Evolutionary conservation across 1,140 invertebrate species (phyloP).

Genomic region (Lucilia cuprina): DNA sequence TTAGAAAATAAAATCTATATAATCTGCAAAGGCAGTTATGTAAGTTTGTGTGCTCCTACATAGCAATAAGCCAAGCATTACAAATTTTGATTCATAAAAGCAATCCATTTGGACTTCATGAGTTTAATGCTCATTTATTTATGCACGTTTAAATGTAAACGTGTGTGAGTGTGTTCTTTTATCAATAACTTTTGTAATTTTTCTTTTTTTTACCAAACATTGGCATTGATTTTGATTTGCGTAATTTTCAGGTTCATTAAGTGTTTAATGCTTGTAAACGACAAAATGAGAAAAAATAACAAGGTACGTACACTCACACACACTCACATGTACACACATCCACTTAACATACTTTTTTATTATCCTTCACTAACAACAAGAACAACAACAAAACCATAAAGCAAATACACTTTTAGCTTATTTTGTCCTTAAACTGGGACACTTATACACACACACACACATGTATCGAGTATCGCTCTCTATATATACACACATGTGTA

Average conservation of each 20-base stretch:
- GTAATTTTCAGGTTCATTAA: conserved; percentile 62
- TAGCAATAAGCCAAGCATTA: too few species aligned
- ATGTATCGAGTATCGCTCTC: background rate
- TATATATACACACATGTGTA: background rate
- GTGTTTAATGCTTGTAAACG: conserved; percentile 61
- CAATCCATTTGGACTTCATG: too few species aligned
- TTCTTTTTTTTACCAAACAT: background rate
- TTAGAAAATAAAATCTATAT: too few species aligned
- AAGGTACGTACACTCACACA: background rate
- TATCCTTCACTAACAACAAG: background rate
- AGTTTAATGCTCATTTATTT: too few species aligned
- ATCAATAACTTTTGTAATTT: too few species aligned
- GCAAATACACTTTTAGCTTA: background rate
- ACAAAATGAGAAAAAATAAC: conserved; percentile 58
- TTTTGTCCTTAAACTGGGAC: background rate
- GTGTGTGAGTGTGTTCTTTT: too few species aligned
- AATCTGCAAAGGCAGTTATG: too few species aligned
- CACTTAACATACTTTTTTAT: background rate
- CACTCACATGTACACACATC: too few species aligned
- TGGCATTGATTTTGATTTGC: conserved; percentile 49
- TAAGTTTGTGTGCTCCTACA: too few species aligned
- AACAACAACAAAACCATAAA: background rate
- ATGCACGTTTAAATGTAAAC: too few species aligned
- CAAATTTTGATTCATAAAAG: too few species aligned
- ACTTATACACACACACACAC: background rate